Conservation (phyloP, 2,888 invertebrate genomes). For the Cremastinae sp. region DNA sequence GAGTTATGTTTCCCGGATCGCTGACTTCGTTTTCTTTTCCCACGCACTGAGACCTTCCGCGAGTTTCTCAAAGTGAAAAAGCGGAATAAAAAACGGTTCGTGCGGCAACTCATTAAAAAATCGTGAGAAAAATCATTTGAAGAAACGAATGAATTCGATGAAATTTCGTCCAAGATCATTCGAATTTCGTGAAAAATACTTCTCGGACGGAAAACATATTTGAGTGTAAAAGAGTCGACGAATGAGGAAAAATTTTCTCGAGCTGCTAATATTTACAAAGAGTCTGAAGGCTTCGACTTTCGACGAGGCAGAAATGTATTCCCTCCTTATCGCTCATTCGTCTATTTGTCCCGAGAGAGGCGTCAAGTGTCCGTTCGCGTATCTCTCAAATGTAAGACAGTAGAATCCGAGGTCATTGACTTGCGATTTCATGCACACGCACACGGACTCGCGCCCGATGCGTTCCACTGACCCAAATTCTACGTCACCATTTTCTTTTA, state of each 20-base stretch:
- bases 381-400: conserved; percentile 53
- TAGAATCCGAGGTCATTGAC: conserved; percentile 72
- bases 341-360: conserved; percentile 22
- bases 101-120: too few relatives aligned
- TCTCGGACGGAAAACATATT: too few relatives aligned
- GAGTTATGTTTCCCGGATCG: conserved; percentile 56
- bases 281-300: neutral
- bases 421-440: conserved; percentile 76
- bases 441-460: conserved; percentile 40
- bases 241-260: neutral
- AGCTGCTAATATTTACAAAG: too few relatives aligned
- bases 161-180: too few relatives aligned
- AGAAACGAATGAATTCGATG: too few relatives aligned
- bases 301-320: neutral
- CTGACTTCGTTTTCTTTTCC: conserved; percentile 64
- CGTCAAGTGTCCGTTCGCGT: conserved; percentile 45
- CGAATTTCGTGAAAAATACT: too few relatives aligned
- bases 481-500: conserved; percentile 64
- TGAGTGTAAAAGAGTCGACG: too few relatives aligned
- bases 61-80: too few relatives aligned
- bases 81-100: neutral
- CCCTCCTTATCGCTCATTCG: conserved; percentile 3
- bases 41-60: conserved; percentile 2
- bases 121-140: too few relatives aligned
- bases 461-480: conserved; percentile 77